Percentiles rank a stretch among this genome's conserved stretches.
phyloP scores from a whole-genome alignment of 2,113 vertebrate species.

The Rana temporaria region DNA sequence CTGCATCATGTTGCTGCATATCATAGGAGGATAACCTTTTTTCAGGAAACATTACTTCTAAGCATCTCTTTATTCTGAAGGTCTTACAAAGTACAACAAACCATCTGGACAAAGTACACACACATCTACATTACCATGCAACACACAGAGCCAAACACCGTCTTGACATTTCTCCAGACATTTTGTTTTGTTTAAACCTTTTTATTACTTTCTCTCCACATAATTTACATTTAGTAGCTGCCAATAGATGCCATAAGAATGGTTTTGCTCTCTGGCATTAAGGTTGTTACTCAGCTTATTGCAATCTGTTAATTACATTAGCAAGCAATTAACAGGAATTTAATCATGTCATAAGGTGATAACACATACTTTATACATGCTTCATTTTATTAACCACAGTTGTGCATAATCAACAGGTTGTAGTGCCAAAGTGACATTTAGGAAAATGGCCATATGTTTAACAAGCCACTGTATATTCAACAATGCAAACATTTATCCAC shows the following conservation, averaged over 20 bases:
- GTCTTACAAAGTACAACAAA: slow-evolving; percentile 25
- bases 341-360: slow-evolving; percentile 26
- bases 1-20: slow-evolving; percentile 26
- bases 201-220: not conserved
- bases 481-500: no score
- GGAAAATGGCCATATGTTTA: not conserved
- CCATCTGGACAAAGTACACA: slow-evolving; percentile 26
- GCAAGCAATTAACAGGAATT: slow-evolving; percentile 13
- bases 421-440: not conserved
- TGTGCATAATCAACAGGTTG: not conserved
- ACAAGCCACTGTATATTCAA: no score
- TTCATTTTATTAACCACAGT: slow-evolving; percentile 8
- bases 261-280: not conserved
- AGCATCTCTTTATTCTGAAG: slow-evolving; percentile 32
- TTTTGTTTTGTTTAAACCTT: slow-evolving; percentile 19
- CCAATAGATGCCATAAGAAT: slow-evolving; percentile 9
- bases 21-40: slow-evolving; percentile 39
- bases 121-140: slow-evolving; percentile 14
- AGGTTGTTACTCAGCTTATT: slow-evolving; percentile 16
- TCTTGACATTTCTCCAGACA: slow-evolving; percentile 26
- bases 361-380: not conserved
- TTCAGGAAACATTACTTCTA: slow-evolving; percentile 21
- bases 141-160: slow-evolving; percentile 8
- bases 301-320: slow-evolving; percentile 30
- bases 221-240: slow-evolving; percentile 1